These are phyloP conservation scores for Tiliacea aurago DNA, from an alignment of 2,888 invertebrate genomes.

Conservation along the genomic window DNA sequence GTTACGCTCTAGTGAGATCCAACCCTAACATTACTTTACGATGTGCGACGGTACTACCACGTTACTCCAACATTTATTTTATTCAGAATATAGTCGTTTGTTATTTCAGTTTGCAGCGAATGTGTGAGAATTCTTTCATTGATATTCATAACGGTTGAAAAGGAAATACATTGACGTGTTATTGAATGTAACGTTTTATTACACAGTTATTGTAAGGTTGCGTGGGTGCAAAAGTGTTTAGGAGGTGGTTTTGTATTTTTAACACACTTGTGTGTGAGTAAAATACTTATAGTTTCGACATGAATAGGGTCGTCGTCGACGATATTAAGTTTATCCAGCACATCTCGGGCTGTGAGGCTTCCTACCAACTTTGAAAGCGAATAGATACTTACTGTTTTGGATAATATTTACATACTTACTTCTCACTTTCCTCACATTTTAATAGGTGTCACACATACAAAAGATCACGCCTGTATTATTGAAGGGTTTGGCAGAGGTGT, in stretches of 20 bases:
- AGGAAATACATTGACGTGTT: constrained; percentile 52
- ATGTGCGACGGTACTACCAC: constrained; percentile 9
- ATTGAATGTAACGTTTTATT: constrained; percentile 58
- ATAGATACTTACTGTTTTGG: neutral
- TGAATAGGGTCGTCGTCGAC: neutral
- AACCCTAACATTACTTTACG: constrained; percentile 15
- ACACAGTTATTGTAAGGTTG: constrained; percentile 42
- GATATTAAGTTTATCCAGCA: neutral
- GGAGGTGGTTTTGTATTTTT: constrained; percentile 11
- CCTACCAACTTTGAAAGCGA: neutral
- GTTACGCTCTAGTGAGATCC: neutral
- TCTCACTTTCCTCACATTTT: neutral
- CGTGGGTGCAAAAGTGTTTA: constrained; percentile 5
- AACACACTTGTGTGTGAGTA: neutral
- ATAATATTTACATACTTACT: neutral
- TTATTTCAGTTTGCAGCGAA: constrained; percentile 54
- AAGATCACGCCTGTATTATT: neutral
- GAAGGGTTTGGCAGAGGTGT: neutral
- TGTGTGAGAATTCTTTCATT: constrained; percentile 51
- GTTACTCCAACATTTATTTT: constrained; percentile 45
- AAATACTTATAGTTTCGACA: neutral
- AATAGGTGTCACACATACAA: neutral
- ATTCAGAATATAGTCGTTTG: constrained; percentile 52
- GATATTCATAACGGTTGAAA: constrained; percentile 57
- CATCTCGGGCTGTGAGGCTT: neutral